Evolutionary conservation across 2,888 invertebrate genomes (phyloP).

Genomic region (Meliscaeva auricollis): DNA sequence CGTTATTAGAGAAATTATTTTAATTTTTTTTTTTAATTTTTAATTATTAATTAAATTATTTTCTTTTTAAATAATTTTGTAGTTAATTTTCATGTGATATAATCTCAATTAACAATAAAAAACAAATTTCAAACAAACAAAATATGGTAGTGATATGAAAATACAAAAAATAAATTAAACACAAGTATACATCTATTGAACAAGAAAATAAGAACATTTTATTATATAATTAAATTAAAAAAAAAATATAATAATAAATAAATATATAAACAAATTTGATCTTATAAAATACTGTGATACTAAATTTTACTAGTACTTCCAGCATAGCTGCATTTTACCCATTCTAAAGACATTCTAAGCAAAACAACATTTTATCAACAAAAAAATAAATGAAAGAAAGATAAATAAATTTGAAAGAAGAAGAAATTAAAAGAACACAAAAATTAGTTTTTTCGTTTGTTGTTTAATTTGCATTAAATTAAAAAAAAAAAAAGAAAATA

Average conservation of each 20-base stretch:
- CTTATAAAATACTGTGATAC: constrained; percentile 85
- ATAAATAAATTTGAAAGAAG: constrained; percentile 35
- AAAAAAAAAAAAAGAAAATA: constrained; percentile 9
- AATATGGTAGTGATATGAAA: constrained; percentile 68
- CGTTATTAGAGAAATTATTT: too few relatives aligned
- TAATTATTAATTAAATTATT: neutral
- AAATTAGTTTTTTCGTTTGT: constrained; percentile 55
- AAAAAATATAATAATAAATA: constrained; percentile 59
- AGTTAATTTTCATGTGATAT: constrained; percentile 36
- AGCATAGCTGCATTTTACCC: constrained; percentile 85
- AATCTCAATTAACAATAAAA: constrained; percentile 41
- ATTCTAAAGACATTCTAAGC: constrained; percentile 84
- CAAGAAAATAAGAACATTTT: constrained; percentile 70
- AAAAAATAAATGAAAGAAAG: constrained; percentile 29
- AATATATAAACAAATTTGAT: constrained; percentile 80
- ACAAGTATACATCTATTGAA: constrained; percentile 74
- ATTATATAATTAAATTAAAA: constrained; percentile 60
- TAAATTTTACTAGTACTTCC: constrained; percentile 85
- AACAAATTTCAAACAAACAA: constrained; percentile 16
- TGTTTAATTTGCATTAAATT: constrained; percentile 68
- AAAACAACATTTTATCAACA: constrained; percentile 43
- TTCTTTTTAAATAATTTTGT: neutral
- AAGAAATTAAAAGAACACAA: neutral
- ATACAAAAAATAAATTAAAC: constrained; percentile 53
- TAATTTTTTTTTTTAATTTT: neutral